Percentiles rank a stretch among this genome's conserved stretches.
These are phyloP conservation scores for Ophion slaviceki DNA, from an alignment of 2,888 invertebrate genomes.

Conservation along the genomic window DNA sequence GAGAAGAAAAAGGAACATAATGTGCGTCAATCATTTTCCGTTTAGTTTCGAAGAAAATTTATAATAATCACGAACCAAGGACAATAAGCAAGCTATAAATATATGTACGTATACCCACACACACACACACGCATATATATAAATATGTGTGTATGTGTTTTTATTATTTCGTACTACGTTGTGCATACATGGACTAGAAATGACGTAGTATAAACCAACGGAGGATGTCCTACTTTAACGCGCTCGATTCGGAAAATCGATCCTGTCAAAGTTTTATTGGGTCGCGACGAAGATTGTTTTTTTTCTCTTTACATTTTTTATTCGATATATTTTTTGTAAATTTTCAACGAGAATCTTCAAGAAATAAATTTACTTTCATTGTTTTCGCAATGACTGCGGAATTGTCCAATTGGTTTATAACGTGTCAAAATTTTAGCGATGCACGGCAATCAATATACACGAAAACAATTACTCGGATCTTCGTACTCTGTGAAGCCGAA, in stretches of 20 bases:
- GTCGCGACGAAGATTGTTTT: not conserved
- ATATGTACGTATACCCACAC: constrained; percentile 44
- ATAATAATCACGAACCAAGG: constrained; percentile 65
- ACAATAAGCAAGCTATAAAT: constrained; percentile 64
- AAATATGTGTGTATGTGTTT: not conserved
- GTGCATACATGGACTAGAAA: constrained; percentile 49
- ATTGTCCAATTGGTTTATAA: constrained; percentile 34
- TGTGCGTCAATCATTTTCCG: constrained; percentile 44
- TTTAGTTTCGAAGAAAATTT: constrained; percentile 29
- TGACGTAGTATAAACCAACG: constrained; percentile 50
- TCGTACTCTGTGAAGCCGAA: constrained; percentile 27
- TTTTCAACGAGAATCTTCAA: not conserved
- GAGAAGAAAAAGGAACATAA: constrained; percentile 7
- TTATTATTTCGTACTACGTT: constrained; percentile 55
- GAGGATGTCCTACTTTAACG: not conserved
- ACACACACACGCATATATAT: not conserved
- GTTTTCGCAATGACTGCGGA: not conserved
- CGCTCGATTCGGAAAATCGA: constrained; percentile 13
- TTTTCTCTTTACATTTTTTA: constrained; percentile 1
- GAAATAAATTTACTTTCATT: not conserved
- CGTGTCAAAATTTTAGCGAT: constrained; percentile 43
- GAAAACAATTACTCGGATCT: constrained; percentile 42
- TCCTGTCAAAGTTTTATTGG: not conserved
- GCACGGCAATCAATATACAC: constrained; percentile 26
- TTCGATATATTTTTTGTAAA: not conserved